A percentile compares a stretch with the other conserved stretches of the same genome.
Conservation (phyloP, 2,113 vertebrate species). For the Microtus montanus region DNA sequence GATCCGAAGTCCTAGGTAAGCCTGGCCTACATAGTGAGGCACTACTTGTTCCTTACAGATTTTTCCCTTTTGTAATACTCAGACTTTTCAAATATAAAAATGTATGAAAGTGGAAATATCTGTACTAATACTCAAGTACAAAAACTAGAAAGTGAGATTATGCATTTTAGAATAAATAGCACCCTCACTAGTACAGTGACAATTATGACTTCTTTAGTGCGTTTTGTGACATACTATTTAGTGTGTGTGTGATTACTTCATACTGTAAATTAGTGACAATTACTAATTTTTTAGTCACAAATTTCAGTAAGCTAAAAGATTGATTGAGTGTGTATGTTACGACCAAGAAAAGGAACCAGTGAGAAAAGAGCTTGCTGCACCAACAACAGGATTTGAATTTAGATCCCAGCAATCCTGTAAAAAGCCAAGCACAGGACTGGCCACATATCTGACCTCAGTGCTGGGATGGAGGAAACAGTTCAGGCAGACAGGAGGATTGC, state of each 20-base stretch:
- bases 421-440: neutral
- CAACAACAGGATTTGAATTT: neutral
- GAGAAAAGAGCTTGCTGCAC: neutral
- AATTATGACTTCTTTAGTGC: slow-evolving; percentile 47
- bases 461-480: too few species aligned
- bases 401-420: neutral
- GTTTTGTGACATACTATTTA: neutral
- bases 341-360: neutral
- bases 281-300: slow-evolving; percentile 63
- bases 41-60: neutral
- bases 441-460: neutral
- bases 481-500: neutral
- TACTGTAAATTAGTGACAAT: slow-evolving; percentile 18
- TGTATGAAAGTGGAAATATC: slow-evolving; percentile 20
- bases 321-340: neutral
- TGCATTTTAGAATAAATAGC: slow-evolving; percentile 53
- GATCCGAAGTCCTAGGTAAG: neutral
- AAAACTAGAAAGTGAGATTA: slow-evolving; percentile 33
- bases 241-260: neutral
- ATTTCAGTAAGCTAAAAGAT: slow-evolving; percentile 32
- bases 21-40: neutral
- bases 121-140: slow-evolving; percentile 34
- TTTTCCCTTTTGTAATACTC: slow-evolving; percentile 34
- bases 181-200: slow-evolving; percentile 62
- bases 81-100: slow-evolving; percentile 57